Conservation (phyloP, 2,797 vertebrate species). For the Staurois parvus region DNA sequence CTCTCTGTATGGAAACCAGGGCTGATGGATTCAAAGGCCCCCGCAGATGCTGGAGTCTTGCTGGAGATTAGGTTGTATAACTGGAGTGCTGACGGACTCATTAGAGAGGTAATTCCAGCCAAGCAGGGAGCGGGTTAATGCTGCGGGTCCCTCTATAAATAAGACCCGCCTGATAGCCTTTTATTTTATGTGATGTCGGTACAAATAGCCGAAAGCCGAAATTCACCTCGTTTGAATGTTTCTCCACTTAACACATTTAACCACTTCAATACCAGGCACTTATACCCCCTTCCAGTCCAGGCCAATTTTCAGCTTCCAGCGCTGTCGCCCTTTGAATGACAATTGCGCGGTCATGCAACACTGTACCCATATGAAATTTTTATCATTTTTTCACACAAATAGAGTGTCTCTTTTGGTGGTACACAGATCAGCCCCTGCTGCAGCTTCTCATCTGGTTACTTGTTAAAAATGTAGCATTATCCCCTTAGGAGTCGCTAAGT, state of each 20-base stretch:
- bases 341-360: too few species aligned
- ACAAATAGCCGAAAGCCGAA: background rate
- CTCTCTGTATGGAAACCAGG: slow-evolving; percentile 12
- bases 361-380: too few species aligned
- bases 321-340: too few species aligned
- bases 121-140: background rate
- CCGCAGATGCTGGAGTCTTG: slow-evolving; percentile 8
- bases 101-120: background rate
- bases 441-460: too few species aligned
- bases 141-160: background rate
- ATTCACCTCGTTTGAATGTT: background rate
- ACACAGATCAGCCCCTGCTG: too few species aligned
- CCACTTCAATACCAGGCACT: too few species aligned
- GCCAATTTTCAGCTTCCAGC: too few species aligned
- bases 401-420: too few species aligned
- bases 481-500: too few species aligned
- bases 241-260: background rate
- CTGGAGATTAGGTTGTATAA: slow-evolving; percentile 22
- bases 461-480: too few species aligned
- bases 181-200: background rate
- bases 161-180: background rate
- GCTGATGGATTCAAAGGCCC: slow-evolving; percentile 27
- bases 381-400: too few species aligned
- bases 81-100: slow-evolving; percentile 11
- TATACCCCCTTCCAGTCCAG: too few species aligned